Conservation (phyloP, 2,888 invertebrate genomes). For the Dysmachus trigonus region DNA sequence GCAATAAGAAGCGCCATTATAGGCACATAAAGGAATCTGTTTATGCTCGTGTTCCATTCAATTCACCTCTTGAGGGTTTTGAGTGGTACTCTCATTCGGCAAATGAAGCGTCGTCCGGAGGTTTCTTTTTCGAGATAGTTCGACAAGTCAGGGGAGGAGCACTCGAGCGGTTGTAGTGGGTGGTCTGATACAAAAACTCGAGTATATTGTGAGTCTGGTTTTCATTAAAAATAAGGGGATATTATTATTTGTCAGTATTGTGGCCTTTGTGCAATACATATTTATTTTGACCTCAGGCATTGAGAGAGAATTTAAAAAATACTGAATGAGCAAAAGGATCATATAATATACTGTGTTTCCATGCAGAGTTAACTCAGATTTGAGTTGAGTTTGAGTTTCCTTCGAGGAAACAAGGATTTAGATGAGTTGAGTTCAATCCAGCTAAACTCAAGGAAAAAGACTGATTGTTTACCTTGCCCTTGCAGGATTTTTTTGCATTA, state of each 20-base stretch:
- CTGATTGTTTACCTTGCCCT: too few species aligned
- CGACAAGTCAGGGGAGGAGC: background rate
- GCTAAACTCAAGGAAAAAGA: too few species aligned
- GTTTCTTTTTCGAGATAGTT: background rate
- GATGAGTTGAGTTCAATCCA: too few species aligned
- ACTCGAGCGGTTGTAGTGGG: background rate
- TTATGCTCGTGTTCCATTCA: background rate
- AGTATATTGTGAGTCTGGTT: background rate
- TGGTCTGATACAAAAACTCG: background rate
- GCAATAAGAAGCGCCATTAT: constrained; percentile 6
- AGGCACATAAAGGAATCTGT: constrained; percentile 5
- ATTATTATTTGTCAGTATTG: background rate
- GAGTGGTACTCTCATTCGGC: background rate
- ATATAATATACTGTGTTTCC: too few species aligned
- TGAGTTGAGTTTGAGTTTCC: too few species aligned
- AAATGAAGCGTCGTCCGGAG: background rate
- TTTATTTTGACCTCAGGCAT: background rate
- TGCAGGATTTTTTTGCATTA: too few species aligned
- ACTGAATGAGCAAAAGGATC: background rate
- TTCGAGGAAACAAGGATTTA: too few species aligned
- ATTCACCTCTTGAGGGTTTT: constrained; percentile 19
- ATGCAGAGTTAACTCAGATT: too few species aligned
- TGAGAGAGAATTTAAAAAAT: background rate
- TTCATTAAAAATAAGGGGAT: background rate
- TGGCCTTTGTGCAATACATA: background rate